Percentiles rank a stretch among this genome's conserved stretches.
Evolutionary conservation across 2,888 invertebrate genomes (phyloP).

Genomic region (Ctena decussata): DNA sequence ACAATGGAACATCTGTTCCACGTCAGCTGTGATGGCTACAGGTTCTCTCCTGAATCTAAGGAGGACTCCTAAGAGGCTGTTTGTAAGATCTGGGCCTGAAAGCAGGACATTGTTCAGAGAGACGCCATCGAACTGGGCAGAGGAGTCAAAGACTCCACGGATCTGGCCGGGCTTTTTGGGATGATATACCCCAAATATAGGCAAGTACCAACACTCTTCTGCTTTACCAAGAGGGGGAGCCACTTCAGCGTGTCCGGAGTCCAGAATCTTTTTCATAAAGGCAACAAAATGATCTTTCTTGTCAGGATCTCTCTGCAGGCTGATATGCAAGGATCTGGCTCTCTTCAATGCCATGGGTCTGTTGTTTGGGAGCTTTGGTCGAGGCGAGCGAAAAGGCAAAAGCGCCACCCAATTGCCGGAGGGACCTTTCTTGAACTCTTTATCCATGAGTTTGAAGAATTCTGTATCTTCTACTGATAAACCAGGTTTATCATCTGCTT

Average conservation of each 20-base stretch:
- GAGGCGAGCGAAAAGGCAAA: constrained; percentile 37
- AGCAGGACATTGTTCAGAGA: constrained; percentile 42
- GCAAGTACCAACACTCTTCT: constrained; percentile 64
- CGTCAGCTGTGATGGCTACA: constrained; percentile 30
- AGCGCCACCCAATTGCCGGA: constrained; percentile 31
- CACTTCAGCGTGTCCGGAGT: constrained; percentile 51
- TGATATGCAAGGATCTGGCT: constrained; percentile 19
- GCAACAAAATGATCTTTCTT: constrained; percentile 47
- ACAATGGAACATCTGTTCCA: constrained; percentile 25
- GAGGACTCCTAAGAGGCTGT: constrained; percentile 39
- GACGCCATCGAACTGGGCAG: constrained; percentile 31
- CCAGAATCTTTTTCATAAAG: constrained; percentile 43
- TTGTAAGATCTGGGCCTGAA: constrained; percentile 47
- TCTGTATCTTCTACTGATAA: constrained; percentile 30
- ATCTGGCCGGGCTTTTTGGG: constrained; percentile 43
- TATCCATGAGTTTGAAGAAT: constrained; percentile 40
- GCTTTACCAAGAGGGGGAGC: constrained; percentile 31
- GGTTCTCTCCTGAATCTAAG: constrained; percentile 43
- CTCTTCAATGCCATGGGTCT: constrained; percentile 26
- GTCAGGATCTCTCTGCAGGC: constrained; percentile 20
- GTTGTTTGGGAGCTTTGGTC: constrained; percentile 45
- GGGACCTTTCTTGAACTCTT: constrained; percentile 2
- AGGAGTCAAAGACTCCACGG: constrained; percentile 44
- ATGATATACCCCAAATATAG: constrained; percentile 62
- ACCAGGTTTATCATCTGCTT: constrained; percentile 23